A percentile compares a stretch with the other conserved stretches of the same genome.
Evolutionary conservation across 2,888 invertebrate genomes (phyloP).

Genomic region (Drosophila ezoana): DNA sequence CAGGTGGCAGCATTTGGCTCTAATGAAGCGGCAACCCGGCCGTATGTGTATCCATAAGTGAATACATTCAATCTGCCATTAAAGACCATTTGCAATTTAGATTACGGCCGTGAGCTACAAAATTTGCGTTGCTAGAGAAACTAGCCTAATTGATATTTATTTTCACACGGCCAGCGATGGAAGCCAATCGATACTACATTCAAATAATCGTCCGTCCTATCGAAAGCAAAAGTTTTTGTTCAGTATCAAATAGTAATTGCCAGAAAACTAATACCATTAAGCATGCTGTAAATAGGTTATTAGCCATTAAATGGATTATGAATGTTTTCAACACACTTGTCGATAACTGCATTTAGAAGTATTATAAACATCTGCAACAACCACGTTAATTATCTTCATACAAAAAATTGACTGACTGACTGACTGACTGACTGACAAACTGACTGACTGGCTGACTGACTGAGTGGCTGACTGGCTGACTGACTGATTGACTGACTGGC

Average conservation of each 20-base stretch:
- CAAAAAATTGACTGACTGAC: background rate
- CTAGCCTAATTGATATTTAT: conserved; percentile 30
- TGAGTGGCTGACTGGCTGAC: background rate
- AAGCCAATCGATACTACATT: conserved; percentile 19
- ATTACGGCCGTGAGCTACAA: conserved; percentile 51
- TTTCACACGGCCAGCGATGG: conserved; percentile 11
- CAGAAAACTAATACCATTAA: background rate
- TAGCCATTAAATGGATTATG: background rate
- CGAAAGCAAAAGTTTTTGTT: conserved; percentile 4
- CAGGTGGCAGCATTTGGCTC: conserved; percentile 34
- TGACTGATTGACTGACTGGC: background rate
- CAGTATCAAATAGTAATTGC: background rate
- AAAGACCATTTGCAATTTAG: conserved; percentile 61
- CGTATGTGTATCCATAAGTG: conserved; percentile 19
- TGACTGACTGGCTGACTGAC: background rate
- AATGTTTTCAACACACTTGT: background rate
- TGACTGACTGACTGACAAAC: background rate
- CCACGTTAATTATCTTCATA: too few relatives aligned
- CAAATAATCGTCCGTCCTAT: conserved; percentile 11
- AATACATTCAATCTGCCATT: conserved; percentile 48
- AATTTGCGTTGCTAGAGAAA: conserved; percentile 23
- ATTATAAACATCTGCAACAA: background rate
- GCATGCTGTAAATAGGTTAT: background rate
- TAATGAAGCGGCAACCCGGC: conserved; percentile 45
- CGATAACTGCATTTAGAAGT: background rate